These are phyloP conservation scores for Campopleginae sp. DNA, from an alignment of 2,888 invertebrate species.

Conservation along the genomic window DNA sequence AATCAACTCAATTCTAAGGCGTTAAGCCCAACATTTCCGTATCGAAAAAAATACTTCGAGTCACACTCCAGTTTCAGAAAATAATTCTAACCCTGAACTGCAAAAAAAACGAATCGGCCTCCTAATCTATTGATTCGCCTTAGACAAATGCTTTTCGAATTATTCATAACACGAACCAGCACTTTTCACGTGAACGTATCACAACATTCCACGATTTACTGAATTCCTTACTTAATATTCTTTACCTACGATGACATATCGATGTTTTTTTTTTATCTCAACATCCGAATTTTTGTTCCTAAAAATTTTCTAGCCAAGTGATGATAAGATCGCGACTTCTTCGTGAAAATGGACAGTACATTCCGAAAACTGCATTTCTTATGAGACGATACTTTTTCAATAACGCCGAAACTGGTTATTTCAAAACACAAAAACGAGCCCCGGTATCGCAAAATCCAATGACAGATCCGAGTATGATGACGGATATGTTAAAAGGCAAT, in stretches of 20 bases:
- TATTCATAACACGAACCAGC: neutral
- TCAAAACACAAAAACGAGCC: slow-evolving; percentile 95
- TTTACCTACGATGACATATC: neutral
- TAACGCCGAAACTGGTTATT: slow-evolving; percentile 97
- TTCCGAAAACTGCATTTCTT: slow-evolving; percentile 95
- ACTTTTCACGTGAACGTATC: too few species aligned
- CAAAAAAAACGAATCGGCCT: neutral
- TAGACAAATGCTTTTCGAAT: neutral
- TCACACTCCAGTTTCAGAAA: neutral
- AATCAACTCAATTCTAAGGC: neutral
- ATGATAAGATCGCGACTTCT: slow-evolving; percentile 96
- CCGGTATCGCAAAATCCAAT: slow-evolving; percentile 96
- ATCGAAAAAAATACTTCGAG: neutral
- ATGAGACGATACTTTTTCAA: slow-evolving; percentile 98
- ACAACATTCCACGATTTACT: too few species aligned
- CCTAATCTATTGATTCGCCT: neutral
- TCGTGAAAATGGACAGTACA: slow-evolving; percentile 98
- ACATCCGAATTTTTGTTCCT: neutral
- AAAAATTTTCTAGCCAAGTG: slow-evolving; percentile 89
- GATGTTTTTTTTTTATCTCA: neutral
- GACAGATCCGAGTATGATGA: slow-evolving; percentile 98
- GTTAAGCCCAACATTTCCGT: neutral
- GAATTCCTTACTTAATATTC: neutral
- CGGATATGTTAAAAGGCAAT: slow-evolving; percentile 99
- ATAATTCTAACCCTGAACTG: neutral